Percentiles rank a stretch among this genome's conserved stretches.
phyloP scores from a whole-genome alignment of 2,888 invertebrate species.

The Sesamia inferens region DNA sequence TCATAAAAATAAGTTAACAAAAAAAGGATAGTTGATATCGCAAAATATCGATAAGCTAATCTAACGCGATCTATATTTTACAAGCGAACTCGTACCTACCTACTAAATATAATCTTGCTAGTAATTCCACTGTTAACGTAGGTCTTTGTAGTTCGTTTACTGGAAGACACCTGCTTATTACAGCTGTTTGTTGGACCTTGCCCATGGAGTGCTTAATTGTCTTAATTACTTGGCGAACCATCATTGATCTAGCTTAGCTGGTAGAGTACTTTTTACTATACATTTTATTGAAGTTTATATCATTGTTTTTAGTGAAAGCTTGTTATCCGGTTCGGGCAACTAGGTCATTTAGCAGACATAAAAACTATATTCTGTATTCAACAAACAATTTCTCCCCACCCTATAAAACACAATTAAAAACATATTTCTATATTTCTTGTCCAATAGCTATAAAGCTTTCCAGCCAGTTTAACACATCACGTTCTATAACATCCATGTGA shows the following conservation, averaged over 20 bases:
- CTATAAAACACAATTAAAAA: neutral
- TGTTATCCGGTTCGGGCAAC: neutral
- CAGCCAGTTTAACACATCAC: slow-evolving; percentile 5
- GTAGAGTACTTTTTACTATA: slow-evolving; percentile 24
- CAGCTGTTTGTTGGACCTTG: slow-evolving; percentile 68
- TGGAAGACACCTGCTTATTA: slow-evolving; percentile 69
- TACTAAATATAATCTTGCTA: slow-evolving; percentile 46
- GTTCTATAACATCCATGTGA: slow-evolving; percentile 6
- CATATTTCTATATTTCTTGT: neutral
- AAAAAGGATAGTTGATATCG: slow-evolving; percentile 28
- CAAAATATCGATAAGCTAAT: slow-evolving; percentile 42
- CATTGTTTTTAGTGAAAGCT: slow-evolving; percentile 3
- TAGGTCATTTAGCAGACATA: neutral
- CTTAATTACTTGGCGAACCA: slow-evolving; percentile 65
- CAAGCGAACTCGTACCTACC: slow-evolving; percentile 32
- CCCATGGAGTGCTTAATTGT: slow-evolving; percentile 70
- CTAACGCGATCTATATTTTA: slow-evolving; percentile 55
- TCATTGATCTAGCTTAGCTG: slow-evolving; percentile 49
- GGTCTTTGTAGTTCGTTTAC: slow-evolving; percentile 26
- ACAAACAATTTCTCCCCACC: neutral
- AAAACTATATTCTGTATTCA: neutral
- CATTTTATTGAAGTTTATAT: slow-evolving; percentile 26
- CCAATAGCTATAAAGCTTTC: neutral
- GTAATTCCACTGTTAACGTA: slow-evolving; percentile 46
- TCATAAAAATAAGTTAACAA: slow-evolving; percentile 27